A percentile compares a stretch with the other conserved stretches of the same genome.
These are phyloP conservation scores for Neomorphus geoffroyi DNA, from an alignment of 2,797 vertebrate genomes.

Conservation along the genomic window DNA sequence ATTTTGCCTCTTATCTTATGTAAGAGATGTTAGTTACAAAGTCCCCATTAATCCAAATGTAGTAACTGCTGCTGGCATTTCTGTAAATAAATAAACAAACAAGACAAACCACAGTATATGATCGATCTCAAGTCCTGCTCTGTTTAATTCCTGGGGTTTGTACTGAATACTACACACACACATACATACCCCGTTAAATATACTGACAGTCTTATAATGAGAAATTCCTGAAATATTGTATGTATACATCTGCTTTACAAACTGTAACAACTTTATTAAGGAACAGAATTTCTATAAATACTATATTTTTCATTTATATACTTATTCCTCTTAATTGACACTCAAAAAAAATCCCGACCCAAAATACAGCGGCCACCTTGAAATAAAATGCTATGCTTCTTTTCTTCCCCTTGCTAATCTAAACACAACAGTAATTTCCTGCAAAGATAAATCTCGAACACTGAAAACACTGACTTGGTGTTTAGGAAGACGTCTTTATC, in stretches of 20 bases:
- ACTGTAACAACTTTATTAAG: neutral
- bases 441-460: neutral
- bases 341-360: neutral
- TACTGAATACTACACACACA: neutral
- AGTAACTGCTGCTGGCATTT: neutral
- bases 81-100: neutral
- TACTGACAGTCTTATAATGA: neutral
- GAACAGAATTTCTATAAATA: neutral
- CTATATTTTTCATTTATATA: neutral
- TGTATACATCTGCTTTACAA: neutral
- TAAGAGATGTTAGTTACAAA: neutral
- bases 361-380: neutral
- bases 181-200: neutral
- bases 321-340: neutral
- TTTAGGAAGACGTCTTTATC: slow-evolving; percentile 39
- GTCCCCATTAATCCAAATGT: neutral
- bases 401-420: neutral
- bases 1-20: neutral
- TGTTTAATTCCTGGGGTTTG: neutral
- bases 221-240: neutral
- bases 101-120: neutral
- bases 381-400: neutral
- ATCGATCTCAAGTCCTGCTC: neutral
- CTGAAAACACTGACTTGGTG: slow-evolving; percentile 12
- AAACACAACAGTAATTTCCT: neutral